phyloP scores from a whole-genome alignment of 2,888 invertebrate species.

The Fragum whitleyi region DNA sequence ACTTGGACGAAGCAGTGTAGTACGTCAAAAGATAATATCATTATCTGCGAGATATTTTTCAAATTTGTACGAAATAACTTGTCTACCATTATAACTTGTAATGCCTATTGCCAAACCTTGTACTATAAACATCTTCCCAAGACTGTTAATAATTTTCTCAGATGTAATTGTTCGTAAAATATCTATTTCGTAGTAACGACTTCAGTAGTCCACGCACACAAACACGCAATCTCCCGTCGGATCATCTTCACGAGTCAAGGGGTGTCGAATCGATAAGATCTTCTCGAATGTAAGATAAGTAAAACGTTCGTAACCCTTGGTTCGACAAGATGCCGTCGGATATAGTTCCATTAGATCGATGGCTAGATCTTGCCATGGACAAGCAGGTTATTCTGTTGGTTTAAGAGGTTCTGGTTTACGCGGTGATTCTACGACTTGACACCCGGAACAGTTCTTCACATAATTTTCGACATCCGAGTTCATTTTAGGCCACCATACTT shows the following conservation, averaged over 20 bases:
- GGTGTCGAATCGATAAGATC: no score
- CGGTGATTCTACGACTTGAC: conserved; percentile 41
- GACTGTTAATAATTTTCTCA: background rate
- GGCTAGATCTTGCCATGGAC: conserved; percentile 51
- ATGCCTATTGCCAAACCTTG: conserved; percentile 41
- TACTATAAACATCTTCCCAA: conserved; percentile 11
- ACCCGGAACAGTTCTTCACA: conserved; percentile 52
- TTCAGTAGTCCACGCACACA: conserved; percentile 33
- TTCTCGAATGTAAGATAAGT: no score
- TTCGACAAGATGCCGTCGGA: no score
- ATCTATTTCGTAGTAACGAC: conserved; percentile 12
- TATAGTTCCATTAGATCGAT: conserved; percentile 42
- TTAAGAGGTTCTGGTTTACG: conserved; percentile 47
- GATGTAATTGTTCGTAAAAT: conserved; percentile 18
- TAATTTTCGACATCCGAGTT: conserved; percentile 49
- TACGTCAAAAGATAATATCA: conserved; percentile 40
- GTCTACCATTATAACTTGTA: conserved; percentile 51
- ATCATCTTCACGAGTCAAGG: no score
- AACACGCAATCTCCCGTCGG: conserved; percentile 26
- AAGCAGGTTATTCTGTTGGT: background rate
- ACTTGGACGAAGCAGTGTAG: conserved; percentile 54
- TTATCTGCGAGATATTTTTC: conserved; percentile 18
- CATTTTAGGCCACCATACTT: conserved; percentile 72
- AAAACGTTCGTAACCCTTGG: no score
- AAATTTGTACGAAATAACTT: conserved; percentile 41